These are phyloP conservation scores for Theristicus caerulescens DNA, from an alignment of 2,113 vertebrate genomes.

Conservation along the genomic window DNA sequence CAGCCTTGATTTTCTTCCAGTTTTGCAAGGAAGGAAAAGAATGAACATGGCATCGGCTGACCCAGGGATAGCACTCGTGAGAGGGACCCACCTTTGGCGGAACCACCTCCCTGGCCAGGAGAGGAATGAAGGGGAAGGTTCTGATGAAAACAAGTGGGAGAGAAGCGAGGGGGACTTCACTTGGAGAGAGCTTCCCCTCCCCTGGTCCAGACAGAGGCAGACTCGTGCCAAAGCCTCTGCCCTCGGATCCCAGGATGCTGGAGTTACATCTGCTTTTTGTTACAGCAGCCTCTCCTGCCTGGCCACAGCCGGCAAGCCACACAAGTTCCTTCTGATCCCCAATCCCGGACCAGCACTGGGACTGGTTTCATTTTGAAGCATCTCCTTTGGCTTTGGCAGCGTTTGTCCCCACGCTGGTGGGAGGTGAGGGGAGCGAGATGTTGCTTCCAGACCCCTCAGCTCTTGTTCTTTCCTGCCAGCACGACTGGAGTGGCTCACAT, in stretches of 20 bases:
- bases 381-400: neutral
- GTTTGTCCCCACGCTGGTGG: fast-evolving
- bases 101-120: neutral
- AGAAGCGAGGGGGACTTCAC: neutral
- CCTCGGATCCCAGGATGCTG: neutral
- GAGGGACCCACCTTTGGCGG: fast-evolving
- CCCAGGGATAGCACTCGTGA: neutral
- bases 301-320: neutral
- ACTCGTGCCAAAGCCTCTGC: neutral
- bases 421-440: neutral
- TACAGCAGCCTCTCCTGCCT: neutral
- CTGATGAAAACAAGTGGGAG: neutral
- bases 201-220: neutral
- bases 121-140: neutral
- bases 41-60: neutral
- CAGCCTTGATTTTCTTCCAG: neutral
- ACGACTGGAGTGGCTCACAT: fast-evolving
- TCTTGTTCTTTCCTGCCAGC: neutral
- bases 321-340: neutral
- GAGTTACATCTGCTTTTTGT: neutral
- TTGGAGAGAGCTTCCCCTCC: neutral
- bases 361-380: fast-evolving
- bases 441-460: neutral
- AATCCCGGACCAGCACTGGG: neutral
- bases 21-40: neutral